Evolutionary conservation across 1,140 invertebrate species (phyloP), one percentile per base, ranked within the genome.

Genomic region (Leptopilina boulardi): DNA sequence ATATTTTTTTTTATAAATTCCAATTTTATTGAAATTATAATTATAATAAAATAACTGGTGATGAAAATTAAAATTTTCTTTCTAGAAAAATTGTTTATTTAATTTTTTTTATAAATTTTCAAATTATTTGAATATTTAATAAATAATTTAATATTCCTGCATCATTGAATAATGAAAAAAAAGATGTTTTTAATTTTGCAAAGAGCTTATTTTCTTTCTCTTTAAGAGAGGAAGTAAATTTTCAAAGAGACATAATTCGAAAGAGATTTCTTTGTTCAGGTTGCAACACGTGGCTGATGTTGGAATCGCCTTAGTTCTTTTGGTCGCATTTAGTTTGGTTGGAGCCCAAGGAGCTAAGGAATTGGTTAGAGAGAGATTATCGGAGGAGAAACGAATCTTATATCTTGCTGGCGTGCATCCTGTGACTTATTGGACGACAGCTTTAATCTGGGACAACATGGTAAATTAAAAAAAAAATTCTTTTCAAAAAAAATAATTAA

Each of bases 281-380:
- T 89, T 94, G 73, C 94, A 94, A 77, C 94, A 94, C 87, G 91
- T 94, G 0, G 93, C 93, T 2, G 94, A 94, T 83, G 93, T 94
- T 10, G 94, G 93, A 15, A 92, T 94, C 41, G 92, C 93, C 0
- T 89, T 92, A n/a, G 92, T 94, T 66, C 85, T 94, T 42, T 82
- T 94, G 70, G 88, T 94, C 10, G 93, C 93, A 15, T 94, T 93
- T 82, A 92, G 92, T 77, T 82, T 94, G 84, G 92, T 93, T 3
- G 91, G 91, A 8, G 93, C 93, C 0, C 93, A 93, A 34, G 91
- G 91, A 1, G 92, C 93, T 0, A 90, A 92, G 11, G 93, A 93
- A 86, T 84, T 93, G 75, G 93, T 94, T 6, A 88, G 90, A n/a
- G 92, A 93, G 78, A 90, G 94, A 42, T 76, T 90, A 10, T 89